Evolutionary conservation across 2,113 vertebrate genomes (phyloP).

Genomic region (Anas platyrhynchos): DNA sequence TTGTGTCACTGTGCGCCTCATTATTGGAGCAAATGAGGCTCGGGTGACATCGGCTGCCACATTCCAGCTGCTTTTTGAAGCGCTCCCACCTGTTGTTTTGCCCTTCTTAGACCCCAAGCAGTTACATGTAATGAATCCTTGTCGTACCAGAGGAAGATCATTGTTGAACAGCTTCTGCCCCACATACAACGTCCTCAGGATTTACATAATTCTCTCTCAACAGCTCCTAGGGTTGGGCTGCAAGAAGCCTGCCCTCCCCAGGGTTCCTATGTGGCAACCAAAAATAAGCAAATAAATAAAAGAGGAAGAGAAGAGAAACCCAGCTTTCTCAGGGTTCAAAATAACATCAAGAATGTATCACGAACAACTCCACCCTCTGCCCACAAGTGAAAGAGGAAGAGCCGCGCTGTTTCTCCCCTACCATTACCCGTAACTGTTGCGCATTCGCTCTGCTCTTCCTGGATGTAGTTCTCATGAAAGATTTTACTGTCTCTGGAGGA

Average conservation of each 20-base stretch:
- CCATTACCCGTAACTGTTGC: neutral
- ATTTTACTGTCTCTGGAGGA: neutral
- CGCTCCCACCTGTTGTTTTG: conserved; percentile 59
- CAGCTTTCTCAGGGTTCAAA: neutral
- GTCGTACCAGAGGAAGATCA: conserved; percentile 48
- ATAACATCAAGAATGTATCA: conserved; percentile 19
- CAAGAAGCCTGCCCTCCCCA: neutral
- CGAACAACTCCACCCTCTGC: neutral
- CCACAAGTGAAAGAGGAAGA: conserved; percentile 12
- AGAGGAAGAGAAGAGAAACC: neutral
- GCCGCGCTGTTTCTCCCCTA: fast-evolving
- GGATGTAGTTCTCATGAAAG: neutral
- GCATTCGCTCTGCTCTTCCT: neutral
- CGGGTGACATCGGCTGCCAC: conserved; percentile 41
- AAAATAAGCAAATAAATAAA: conserved; percentile 26
- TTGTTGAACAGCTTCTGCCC: conserved; percentile 46
- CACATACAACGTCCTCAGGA: neutral
- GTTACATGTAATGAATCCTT: conserved; percentile 55
- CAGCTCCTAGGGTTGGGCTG: neutral
- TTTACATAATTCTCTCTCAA: conserved; percentile 62
- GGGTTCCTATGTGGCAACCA: conserved; percentile 3
- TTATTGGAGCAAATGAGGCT: conserved; percentile 62
- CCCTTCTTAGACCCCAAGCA: conserved; percentile 29
- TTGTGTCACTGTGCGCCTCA: conserved; percentile 39
- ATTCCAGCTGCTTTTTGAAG: conserved; percentile 64